These are phyloP conservation scores for Thaleichthys pacificus DNA, from an alignment of 2,797 vertebrate genomes.

Conservation along the genomic window DNA sequence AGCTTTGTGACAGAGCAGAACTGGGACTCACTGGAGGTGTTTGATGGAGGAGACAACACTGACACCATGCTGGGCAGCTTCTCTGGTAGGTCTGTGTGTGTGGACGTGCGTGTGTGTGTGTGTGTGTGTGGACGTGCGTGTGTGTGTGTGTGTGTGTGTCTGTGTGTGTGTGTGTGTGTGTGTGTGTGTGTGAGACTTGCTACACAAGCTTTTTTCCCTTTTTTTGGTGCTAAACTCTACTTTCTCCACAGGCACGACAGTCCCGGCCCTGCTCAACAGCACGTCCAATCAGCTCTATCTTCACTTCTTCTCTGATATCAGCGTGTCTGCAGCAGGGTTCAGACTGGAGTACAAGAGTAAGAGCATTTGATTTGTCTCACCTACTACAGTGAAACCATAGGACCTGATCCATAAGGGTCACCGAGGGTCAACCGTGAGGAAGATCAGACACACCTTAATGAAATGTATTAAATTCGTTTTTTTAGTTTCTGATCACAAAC, in stretches of 20 bases:
- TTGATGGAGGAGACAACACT: constrained; percentile 95
- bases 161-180: not conserved
- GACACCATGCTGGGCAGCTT: constrained; percentile 97
- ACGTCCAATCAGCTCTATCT: constrained; percentile 98
- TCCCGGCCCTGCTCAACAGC: constrained; percentile 96
- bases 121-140: too few relatives aligned
- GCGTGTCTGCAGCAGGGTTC: constrained; percentile 96
- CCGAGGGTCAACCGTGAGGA: too few relatives aligned
- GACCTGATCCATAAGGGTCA: not conserved
- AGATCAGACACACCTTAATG: too few relatives aligned
- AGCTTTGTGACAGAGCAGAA: constrained; percentile 99
- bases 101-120: not conserved
- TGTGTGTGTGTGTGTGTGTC: not conserved
- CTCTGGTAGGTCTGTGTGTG: constrained; percentile 79
- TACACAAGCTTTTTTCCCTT: too few relatives aligned
- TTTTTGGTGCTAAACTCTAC: not conserved
- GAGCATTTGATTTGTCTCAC: constrained; percentile 34
- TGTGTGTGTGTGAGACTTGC: not conserved
- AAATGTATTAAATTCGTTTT: too few relatives aligned
- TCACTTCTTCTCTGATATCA: constrained; percentile 98
- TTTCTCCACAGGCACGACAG: constrained; percentile 85
- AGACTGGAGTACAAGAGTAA: constrained; percentile 99
- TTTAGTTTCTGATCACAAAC: too few relatives aligned
- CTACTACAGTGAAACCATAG: not conserved
- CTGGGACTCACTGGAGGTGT: constrained; percentile 98